A percentile compares a stretch with the other conserved stretches of the same genome.
phyloP scores from a whole-genome alignment of 2,797 vertebrate species.

The Hemibagrus guttatus region DNA sequence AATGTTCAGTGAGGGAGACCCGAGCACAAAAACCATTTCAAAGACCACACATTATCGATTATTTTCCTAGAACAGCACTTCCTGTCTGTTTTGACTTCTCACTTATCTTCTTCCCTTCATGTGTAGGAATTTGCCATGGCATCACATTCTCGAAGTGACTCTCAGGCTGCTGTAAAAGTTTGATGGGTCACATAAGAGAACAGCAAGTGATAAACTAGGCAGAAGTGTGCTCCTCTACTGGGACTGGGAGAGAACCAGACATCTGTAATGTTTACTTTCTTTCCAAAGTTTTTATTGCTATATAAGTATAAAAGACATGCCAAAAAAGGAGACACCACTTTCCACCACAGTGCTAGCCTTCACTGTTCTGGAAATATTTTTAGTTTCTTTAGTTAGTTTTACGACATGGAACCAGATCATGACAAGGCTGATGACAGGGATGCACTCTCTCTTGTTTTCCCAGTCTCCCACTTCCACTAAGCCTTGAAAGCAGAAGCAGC shows the following conservation, averaged over 20 bases:
- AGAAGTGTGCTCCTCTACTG: not conserved
- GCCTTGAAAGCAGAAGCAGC: not conserved
- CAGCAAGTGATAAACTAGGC: not conserved
- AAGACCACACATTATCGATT: not conserved
- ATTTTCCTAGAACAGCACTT: not conserved
- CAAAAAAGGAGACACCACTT: not conserved
- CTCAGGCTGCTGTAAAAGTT: not conserved
- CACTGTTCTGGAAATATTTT: constrained; percentile 55
- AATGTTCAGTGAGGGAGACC: no score
- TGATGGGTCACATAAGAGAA: not conserved
- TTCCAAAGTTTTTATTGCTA: constrained; percentile 36
- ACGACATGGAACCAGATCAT: constrained; percentile 51
- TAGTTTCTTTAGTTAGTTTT: constrained; percentile 49
- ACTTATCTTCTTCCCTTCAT: not conserved
- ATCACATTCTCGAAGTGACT: not conserved
- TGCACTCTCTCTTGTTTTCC: not conserved
- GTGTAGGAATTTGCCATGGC: no score
- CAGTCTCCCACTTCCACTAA: not conserved
- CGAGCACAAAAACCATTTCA: no score
- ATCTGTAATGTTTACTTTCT: constrained; percentile 34
- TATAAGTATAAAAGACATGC: constrained; percentile 23
- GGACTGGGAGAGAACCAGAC: not conserved
- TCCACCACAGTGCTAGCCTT: constrained; percentile 56
- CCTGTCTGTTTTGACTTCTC: not conserved
- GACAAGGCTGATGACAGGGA: constrained; percentile 36